phyloP scores from a whole-genome alignment of 1,140 invertebrate genomes.

The Trypoxylus dichotomus region DNA sequence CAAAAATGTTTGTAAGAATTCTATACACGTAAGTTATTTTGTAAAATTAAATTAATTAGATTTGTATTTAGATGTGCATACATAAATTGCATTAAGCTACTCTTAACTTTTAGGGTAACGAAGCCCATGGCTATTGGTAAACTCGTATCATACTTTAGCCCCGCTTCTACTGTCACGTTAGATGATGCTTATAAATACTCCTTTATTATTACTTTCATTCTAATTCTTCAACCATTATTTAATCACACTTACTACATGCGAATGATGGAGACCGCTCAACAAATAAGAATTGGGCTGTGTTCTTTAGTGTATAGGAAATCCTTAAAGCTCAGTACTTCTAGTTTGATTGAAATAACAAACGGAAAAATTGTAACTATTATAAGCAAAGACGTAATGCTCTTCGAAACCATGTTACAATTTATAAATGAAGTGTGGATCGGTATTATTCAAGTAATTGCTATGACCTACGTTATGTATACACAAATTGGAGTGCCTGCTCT shows the following conservation, averaged over 20 bases:
- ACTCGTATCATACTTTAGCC: slow-evolving; percentile 44
- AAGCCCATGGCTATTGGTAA: slow-evolving; percentile 40
- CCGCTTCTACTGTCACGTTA: slow-evolving; percentile 37
- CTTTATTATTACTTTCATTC: slow-evolving; percentile 33
- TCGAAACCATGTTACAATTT: slow-evolving; percentile 69
- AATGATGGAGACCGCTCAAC: slow-evolving; percentile 73
- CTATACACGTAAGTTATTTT: slow-evolving; percentile 16
- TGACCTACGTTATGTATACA: slow-evolving; percentile 75
- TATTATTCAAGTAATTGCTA: slow-evolving; percentile 73
- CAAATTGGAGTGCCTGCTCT: slow-evolving; percentile 73
- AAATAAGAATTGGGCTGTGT: slow-evolving; percentile 75
- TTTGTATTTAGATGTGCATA: too few relatives aligned
- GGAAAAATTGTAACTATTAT: slow-evolving; percentile 92
- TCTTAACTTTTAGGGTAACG: slow-evolving; percentile 34
- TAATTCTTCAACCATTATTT: slow-evolving; percentile 36
- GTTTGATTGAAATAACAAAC: slow-evolving; percentile 74
- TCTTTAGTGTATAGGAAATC: slow-evolving; percentile 82
- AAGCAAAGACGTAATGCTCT: slow-evolving; percentile 82
- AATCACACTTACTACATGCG: slow-evolving; percentile 77
- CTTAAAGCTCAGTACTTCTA: slow-evolving; percentile 67
- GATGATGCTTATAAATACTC: slow-evolving; percentile 40
- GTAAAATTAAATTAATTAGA: background rate
- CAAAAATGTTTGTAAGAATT: background rate
- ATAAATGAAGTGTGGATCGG: slow-evolving; percentile 79
- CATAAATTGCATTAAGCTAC: too few relatives aligned